Evolutionary conservation across 1,140 invertebrate species (phyloP).

Genomic region (Platorchestia sp.): DNA sequence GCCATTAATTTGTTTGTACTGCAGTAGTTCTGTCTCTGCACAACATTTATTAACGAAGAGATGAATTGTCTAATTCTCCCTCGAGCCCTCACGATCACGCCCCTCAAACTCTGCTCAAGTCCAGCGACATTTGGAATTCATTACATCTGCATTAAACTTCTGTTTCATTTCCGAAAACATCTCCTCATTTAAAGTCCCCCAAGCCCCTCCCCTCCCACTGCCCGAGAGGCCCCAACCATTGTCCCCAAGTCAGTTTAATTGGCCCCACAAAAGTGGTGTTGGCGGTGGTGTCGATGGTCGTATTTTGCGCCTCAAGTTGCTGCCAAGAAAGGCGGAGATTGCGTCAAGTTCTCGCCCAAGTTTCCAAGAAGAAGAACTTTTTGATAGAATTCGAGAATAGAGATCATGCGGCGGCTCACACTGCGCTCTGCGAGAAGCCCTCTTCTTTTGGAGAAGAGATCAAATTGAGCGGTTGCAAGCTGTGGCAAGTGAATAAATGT

Average conservation of each 20-base stretch:
- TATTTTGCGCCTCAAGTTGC: background rate
- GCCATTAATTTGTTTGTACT: no score
- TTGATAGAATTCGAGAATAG: constrained; percentile 33
- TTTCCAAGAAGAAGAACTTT: constrained; percentile 28
- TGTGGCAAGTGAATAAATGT: no score
- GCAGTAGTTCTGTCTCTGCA: no score
- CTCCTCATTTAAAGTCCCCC: background rate
- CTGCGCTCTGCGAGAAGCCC: background rate
- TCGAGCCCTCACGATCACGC: no score
- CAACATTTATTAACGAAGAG: no score
- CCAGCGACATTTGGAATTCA: background rate
- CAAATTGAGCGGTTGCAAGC: background rate
- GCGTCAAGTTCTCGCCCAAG: constrained; percentile 12
- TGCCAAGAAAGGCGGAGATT: constrained; percentile 15
- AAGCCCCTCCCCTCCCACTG: background rate
- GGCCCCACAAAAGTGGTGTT: constrained; percentile 10
- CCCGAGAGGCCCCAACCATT: background rate
- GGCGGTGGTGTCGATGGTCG: constrained; percentile 26
- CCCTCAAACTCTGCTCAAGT: background rate
- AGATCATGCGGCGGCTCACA: background rate
- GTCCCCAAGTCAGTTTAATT: constrained; percentile 41
- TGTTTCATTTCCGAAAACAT: constrained; percentile 23
- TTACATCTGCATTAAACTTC: constrained; percentile 21
- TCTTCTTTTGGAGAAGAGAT: background rate
- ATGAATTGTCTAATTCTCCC: no score